Evolutionary conservation across 2,888 invertebrate species (phyloP), one percentile per base, ranked within the genome.

Genomic region (Melinaea menophilus): DNA sequence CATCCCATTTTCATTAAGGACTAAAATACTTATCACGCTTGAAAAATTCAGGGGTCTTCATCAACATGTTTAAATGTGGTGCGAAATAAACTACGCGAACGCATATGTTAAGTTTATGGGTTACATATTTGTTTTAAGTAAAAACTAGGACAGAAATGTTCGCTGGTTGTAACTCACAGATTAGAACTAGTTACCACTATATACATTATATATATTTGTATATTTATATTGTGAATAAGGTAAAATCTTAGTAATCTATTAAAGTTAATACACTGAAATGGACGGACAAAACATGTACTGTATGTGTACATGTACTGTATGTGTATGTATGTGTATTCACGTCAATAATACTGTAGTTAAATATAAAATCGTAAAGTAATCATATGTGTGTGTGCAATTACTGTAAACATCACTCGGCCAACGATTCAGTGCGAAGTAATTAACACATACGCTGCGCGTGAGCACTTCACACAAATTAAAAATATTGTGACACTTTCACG

Each of bases 321-420:
- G n/a, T n/a, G n/a, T n/a, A n/a, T n/a, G n/a, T n/a, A n/a, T n/a
- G n/a, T n/a, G n/a, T n/a, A n/a, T n/a, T 46, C 11, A 46, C n/a
- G 11, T 11, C 12, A n/a, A 46, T 46, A 46, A 46, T n/a, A 46
- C 46, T 46, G 46, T 46, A 46, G n/a, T 46, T 48, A 13, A 12
- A n/a, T 48, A 48, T 48, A 13, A 48, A 48, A 48, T 48, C 48
- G 7, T 7, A 11, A n/a, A 48, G 51, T 51, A 51, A 51, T 51
- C 11, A 55, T 75, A 73, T 73, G 80, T 59, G 82, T 81, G 78
- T 82, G 81, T 69, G 63, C 66, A 71, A 67, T 69, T 68, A 73
- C 75, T 76, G 79, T 83, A 77, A 67, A 76, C 75, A 79, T 79
- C 80, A 78, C 74, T 75, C 73, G 73, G 70, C 74, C 71, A 72